A percentile compares a stretch with the other conserved stretches of the same genome.
These are phyloP conservation scores for Mus caroli DNA, from an alignment of 2,797 vertebrate species.

Conservation along the genomic window DNA sequence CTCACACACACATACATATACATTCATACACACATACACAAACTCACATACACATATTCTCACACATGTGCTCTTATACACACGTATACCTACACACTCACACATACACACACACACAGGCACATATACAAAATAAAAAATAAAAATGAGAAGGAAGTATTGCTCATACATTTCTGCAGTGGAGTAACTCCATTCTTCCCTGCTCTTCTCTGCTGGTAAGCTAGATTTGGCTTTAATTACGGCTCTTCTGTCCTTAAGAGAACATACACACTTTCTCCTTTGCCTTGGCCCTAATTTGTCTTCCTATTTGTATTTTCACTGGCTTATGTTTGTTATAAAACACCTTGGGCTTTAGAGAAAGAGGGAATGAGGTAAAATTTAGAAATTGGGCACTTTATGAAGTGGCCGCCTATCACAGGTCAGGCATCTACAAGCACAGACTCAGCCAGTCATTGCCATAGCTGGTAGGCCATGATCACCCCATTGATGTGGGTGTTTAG, in stretches of 20 bases:
- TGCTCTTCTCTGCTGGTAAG: neutral
- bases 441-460: neutral
- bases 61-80: too few relatives aligned
- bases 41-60: neutral
- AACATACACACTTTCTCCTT: conserved; percentile 7
- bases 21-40: too few relatives aligned
- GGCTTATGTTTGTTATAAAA: conserved; percentile 67
- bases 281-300: conserved; percentile 33
- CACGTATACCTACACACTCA: too few relatives aligned
- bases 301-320: conserved; percentile 66
- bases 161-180: conserved; percentile 22
- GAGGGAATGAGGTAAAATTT: conserved; percentile 22
- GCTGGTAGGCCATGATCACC: neutral
- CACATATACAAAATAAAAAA: neutral
- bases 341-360: conserved; percentile 44
- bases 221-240: conserved; percentile 2
- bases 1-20: too few relatives aligned
- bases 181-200: neutral
- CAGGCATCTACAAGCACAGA: neutral
- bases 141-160: neutral
- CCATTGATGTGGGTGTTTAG: conserved; percentile 35
- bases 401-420: neutral
- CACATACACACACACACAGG: too few relatives aligned
- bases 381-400: conserved; percentile 45
- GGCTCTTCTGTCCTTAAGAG: neutral